Base-by-base conservation (phyloP, 2,888 invertebrate species). In the Thymelicus lineola region DNA sequence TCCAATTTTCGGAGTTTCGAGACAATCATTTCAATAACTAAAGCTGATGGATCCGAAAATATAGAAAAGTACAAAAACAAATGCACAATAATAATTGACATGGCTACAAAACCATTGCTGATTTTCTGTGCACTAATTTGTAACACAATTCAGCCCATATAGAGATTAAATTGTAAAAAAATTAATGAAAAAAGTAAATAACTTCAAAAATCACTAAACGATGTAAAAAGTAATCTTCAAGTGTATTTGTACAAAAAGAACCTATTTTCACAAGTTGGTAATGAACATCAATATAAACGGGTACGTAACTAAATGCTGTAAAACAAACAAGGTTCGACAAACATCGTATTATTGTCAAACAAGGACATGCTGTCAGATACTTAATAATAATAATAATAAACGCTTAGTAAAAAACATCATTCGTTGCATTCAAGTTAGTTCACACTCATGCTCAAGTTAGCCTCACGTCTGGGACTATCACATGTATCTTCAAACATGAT, bases 361-460 rank as follows among this genome's bases (percentile, higher is more conserved):
- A 46, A 38, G 36, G 35, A 12, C 68, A 68, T 68, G 68, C 68
- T 48, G n/a, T 55, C 68, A 57, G 20, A 36, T 50, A 50, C 46
- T 12, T 36, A 65, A 66, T 46, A 20, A 3, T 46, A 20, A 3
- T 20, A 20, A 20, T 28, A 28, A 28, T 28, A 28, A 28, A 48
- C 36, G 36, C 69, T 71, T 71, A 71, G 67, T 64, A 57, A 4
- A 63, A 72, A 50, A 72, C 68, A 38, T 73, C 73, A 76, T 78
- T 62, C 61, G 80, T 79, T 64, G 70, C 85, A 84, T 80, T 83
- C 79, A 48, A 46, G 86, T 90, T 90, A 90, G 87, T 85, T 78
- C 82, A 89, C 85, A 75, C 87, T 91, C 87, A 88, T 90, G 91
- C 91, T 82, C 81, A 79, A 80, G 80, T 84, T 81, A 86, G 80